Conservation (phyloP, 2,888 invertebrate genomes). For the Pollenia labialis region DNA sequence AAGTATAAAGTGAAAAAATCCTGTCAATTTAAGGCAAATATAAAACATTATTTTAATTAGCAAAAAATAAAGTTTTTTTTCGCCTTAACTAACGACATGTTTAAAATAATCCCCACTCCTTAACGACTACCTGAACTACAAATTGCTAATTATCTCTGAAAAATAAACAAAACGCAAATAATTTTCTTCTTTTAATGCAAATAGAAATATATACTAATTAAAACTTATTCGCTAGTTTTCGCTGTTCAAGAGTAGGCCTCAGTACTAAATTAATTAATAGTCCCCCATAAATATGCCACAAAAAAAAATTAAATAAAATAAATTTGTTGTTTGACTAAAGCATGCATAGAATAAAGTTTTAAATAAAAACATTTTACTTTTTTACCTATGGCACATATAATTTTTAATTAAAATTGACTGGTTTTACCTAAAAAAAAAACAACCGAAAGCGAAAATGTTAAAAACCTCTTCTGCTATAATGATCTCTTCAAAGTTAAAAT, state of each 20-base stretch:
- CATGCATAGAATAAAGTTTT: background rate
- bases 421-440: background rate
- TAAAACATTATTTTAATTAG: too few species aligned
- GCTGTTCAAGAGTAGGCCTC: background rate
- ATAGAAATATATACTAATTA: background rate
- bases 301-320: background rate
- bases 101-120: too few species aligned
- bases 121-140: too few species aligned
- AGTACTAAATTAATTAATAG: background rate
- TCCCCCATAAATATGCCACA: background rate
- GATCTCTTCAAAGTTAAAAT: slow-evolving; percentile 53
- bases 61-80: too few species aligned
- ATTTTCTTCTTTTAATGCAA: background rate
- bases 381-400: too few species aligned
- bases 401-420: background rate
- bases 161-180: background rate
- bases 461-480: slow-evolving; percentile 20
- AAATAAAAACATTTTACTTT: background rate
- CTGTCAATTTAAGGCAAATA: too few species aligned
- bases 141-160: background rate
- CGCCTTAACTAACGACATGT: too few species aligned
- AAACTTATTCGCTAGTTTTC: background rate
- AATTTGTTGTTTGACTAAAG: background rate
- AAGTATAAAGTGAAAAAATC: too few species aligned
- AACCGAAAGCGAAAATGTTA: background rate